Conservation (phyloP, 2,113 vertebrate genomes). For the Tachycineta bicolor region DNA sequence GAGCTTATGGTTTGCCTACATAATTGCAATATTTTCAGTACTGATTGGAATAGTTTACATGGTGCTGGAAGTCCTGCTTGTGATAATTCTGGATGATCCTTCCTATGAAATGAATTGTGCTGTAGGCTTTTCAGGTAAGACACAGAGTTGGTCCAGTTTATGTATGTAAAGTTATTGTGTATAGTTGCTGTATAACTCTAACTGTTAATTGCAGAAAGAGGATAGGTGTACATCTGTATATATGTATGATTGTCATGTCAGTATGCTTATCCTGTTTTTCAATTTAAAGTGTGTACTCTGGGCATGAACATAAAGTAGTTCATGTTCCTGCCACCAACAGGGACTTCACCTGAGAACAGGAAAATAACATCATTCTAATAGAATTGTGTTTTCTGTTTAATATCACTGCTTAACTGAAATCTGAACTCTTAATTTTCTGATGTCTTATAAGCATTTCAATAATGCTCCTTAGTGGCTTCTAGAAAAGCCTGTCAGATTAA, state of each 20-base stretch:
- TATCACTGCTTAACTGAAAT: background rate
- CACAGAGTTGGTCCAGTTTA: background rate
- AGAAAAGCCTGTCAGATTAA: background rate
- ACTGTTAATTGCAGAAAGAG: background rate
- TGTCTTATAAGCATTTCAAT: background rate
- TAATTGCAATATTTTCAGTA: conserved; percentile 85
- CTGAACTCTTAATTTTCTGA: background rate
- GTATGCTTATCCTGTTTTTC: background rate
- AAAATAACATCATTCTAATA: background rate
- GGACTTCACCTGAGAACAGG: background rate
- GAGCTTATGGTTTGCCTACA: conserved; percentile 83
- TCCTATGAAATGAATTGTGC: conserved; percentile 82
- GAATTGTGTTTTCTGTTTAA: background rate
- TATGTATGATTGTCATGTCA: background rate
- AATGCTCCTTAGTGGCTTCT: background rate
- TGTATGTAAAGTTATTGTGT: background rate
- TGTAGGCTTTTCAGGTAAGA: conserved; percentile 95
- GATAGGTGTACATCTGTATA: background rate
- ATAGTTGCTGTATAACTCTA: background rate
- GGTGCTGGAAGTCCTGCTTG: conserved; percentile 76
- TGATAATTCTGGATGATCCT: conserved; percentile 76
- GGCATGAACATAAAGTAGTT: background rate
- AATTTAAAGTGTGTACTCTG: background rate
- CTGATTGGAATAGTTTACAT: conserved; percentile 88
- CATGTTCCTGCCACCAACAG: background rate